Conservation (phyloP, 2,797 vertebrate genomes). For the Bufotes viridis region DNA sequence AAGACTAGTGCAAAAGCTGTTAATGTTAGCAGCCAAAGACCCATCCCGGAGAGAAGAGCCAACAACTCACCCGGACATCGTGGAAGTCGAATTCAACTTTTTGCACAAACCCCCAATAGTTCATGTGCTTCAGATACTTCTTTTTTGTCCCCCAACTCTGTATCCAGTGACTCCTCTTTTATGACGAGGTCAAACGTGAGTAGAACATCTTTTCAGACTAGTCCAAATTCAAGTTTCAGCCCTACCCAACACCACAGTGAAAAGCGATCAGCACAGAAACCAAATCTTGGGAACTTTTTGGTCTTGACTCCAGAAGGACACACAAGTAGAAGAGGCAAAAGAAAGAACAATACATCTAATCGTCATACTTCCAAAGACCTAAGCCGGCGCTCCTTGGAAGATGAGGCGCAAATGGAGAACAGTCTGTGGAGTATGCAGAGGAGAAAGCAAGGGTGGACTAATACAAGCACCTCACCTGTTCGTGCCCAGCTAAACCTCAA, state of each 20-base stretch:
- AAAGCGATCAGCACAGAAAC: conserved; percentile 71
- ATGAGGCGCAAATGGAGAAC: conserved; percentile 70
- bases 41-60: conserved; percentile 66
- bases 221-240: conserved; percentile 78
- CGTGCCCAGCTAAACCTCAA: conserved; percentile 82
- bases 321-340: conserved; percentile 66
- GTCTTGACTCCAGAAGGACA: conserved; percentile 65
- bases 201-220: conserved; percentile 67
- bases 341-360: conserved; percentile 64
- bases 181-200: conserved; percentile 66
- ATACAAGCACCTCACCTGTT: conserved; percentile 70
- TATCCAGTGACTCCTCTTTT: conserved; percentile 63
- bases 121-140: conserved; percentile 58
- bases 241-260: conserved; percentile 73
- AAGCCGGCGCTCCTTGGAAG: conserved; percentile 70
- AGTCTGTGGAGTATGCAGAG: conserved; percentile 67
- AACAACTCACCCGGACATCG: conserved; percentile 55
- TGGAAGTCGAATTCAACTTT: conserved; percentile 84
- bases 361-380: conserved; percentile 70
- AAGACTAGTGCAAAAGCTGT: conserved; percentile 69
- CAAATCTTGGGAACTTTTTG: conserved; percentile 83
- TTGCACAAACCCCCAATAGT: conserved; percentile 76
- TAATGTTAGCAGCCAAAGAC: conserved; percentile 62
- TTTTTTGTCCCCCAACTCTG: conserved; percentile 62
- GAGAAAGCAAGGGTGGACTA: conserved; percentile 63